A percentile compares a stretch with the other conserved stretches of the same genome.
These are phyloP conservation scores for Pegoplata infirma DNA, from an alignment of 2,888 invertebrate species.

Conservation along the genomic window DNA sequence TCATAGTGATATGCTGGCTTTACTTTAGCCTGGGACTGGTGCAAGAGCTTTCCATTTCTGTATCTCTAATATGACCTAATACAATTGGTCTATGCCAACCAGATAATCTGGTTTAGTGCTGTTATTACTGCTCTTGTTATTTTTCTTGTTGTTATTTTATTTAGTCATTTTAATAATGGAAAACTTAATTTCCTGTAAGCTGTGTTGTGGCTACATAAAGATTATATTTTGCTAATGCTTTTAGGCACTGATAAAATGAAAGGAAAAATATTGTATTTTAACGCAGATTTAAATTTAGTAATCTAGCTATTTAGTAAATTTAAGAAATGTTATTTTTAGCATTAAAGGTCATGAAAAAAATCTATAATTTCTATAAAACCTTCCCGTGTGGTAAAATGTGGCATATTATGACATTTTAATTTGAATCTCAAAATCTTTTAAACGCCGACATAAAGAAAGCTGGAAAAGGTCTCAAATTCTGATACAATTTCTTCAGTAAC, in stretches of 20 bases:
- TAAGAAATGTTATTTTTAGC: too few relatives aligned
- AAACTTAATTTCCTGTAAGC: slow-evolving; percentile 64
- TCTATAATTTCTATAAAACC: too few relatives aligned
- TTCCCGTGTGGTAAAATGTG: too few relatives aligned
- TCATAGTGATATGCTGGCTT: background rate
- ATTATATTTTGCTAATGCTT: slow-evolving; percentile 37
- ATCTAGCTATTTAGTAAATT: too few relatives aligned
- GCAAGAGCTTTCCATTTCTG: background rate
- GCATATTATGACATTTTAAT: too few relatives aligned
- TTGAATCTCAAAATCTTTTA: too few relatives aligned
- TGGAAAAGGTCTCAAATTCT: too few relatives aligned
- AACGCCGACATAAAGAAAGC: too few relatives aligned
- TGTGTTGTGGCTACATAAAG: slow-evolving; percentile 42
- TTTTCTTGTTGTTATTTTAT: slow-evolving; percentile 38
- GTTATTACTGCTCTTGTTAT: slow-evolving; percentile 62
- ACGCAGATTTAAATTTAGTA: slow-evolving; percentile 26
- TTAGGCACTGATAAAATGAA: slow-evolving; percentile 16
- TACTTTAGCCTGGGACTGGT: background rate
- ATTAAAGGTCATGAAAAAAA: too few relatives aligned
- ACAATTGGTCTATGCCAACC: slow-evolving; percentile 21
- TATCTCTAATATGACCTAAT: slow-evolving; percentile 1
- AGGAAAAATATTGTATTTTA: slow-evolving; percentile 19
- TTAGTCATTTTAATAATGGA: slow-evolving; percentile 54
- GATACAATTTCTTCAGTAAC: too few relatives aligned
- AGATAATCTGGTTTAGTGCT: slow-evolving; percentile 33